These are phyloP conservation scores for Deilephila porcellus DNA, from an alignment of 2,888 invertebrate species.

Conservation along the genomic window DNA sequence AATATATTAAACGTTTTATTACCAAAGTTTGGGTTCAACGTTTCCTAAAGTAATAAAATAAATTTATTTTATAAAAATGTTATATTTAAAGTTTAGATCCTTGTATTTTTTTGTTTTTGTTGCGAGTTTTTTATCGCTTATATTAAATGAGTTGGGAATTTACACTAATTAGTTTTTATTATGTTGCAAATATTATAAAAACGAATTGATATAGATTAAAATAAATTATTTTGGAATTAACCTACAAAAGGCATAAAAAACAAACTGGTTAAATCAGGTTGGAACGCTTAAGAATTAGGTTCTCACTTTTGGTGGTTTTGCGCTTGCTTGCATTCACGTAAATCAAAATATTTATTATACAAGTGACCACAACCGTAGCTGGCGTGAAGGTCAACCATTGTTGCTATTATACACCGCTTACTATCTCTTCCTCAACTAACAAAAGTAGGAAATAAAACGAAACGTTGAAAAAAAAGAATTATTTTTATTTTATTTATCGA, in stretches of 20 bases:
- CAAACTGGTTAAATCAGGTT: neutral
- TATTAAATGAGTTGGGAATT: neutral
- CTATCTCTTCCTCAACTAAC: constrained; percentile 41
- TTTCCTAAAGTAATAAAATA: neutral
- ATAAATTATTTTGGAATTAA: neutral
- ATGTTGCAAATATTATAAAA: neutral
- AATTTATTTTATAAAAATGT: neutral
- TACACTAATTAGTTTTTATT: neutral
- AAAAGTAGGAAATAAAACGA: constrained; percentile 50
- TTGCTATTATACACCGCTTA: constrained; percentile 50
- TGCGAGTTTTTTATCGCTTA: neutral
- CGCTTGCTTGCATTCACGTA: constrained; percentile 33
- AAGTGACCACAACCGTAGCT: constrained; percentile 42
- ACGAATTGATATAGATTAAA: neutral
- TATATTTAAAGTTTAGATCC: neutral
- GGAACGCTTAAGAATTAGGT: neutral
- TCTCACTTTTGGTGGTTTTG: constrained; percentile 21
- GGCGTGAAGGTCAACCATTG: constrained; percentile 69
- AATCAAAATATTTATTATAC: constrained; percentile 51
- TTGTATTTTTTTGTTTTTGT: neutral
- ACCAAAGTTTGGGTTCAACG: neutral
- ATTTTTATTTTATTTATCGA: constrained; percentile 65
- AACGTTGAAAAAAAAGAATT: constrained; percentile 39
- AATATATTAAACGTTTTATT: neutral
- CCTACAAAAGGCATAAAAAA: neutral